These are phyloP conservation scores for Seriola rivoliana DNA, from an alignment of 2,113 vertebrate genomes.

Conservation along the genomic window DNA sequence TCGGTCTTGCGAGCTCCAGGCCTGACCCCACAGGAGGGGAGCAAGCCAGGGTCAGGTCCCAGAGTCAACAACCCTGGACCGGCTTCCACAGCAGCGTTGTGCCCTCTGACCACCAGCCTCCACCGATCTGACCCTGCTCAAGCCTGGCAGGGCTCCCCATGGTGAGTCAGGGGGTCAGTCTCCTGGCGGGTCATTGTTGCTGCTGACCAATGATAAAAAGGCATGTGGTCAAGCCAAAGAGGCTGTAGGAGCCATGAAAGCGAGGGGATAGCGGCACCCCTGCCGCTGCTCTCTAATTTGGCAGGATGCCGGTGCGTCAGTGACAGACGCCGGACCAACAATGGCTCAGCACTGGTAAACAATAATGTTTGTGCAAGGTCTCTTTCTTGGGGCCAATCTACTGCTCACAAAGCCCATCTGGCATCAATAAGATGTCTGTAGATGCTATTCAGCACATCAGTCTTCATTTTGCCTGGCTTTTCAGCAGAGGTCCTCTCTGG, in stretches of 20 bases:
- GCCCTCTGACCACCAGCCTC: conserved; percentile 60
- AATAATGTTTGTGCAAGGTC: conserved; percentile 85
- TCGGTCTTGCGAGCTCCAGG: conserved; percentile 48
- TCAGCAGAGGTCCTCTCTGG: conserved; percentile 45
- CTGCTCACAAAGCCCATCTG: conserved; percentile 80
- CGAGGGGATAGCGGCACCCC: conserved; percentile 70
- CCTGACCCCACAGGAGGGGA: conserved; percentile 69
- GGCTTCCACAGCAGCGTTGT: conserved; percentile 54
- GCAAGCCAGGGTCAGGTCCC: conserved; percentile 64
- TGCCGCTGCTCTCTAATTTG: conserved; percentile 78
- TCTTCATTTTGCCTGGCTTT: conserved; percentile 72
- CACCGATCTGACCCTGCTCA: conserved; percentile 69
- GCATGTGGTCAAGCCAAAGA: conserved; percentile 69
- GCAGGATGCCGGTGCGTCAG: conserved; percentile 71
- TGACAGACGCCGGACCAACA: conserved; percentile 69
- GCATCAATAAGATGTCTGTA: conserved; percentile 79
- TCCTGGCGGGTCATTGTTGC: conserved; percentile 78
- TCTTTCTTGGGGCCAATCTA: conserved; percentile 80
- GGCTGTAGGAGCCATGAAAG: conserved; percentile 51
- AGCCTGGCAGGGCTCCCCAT: conserved; percentile 62
- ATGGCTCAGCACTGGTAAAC: conserved; percentile 74
- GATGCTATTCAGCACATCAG: conserved; percentile 73
- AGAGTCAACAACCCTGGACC: conserved; percentile 68
- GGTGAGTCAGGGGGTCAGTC: conserved; percentile 73
- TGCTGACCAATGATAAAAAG: conserved; percentile 77